Base-by-base conservation (phyloP, 2,113 vertebrate genomes). In the Erpornis zantholeuca region DNA sequence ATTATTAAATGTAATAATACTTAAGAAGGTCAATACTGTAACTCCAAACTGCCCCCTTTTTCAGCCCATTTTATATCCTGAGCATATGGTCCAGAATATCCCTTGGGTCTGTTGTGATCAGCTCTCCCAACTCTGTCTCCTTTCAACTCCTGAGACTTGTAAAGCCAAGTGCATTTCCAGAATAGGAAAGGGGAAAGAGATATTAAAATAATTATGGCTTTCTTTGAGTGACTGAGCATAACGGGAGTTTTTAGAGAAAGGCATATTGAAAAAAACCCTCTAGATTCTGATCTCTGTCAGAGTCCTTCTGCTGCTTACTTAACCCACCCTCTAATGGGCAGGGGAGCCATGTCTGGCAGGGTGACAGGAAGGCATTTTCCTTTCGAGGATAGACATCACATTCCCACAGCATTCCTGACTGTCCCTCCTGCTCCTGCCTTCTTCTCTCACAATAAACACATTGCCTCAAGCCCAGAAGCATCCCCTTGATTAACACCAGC, bases 151-250 rank as follows among this genome's bases (percentile, higher is more conserved):
- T 66, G 47, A 71, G 42, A 38, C 60, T 40, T 75, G 15, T 8
- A 38, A 92, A 57, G n/a, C 23, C 42, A 73, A 73, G 29, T 52
- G 66, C n/a, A 33, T 71, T 66, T 75, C 28, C 15, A 7, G 35
- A 73, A 36, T 15, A 42, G 36, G 27, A 70, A 45, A 21, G 6
- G 44, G 60, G 18, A 75, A 72, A 81, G 61, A 77, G 53, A 87
- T 49, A 96, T 68, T 91, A 91, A 96, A 96, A 96, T 95, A 96
- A 97, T 97, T 90, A 89, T 44, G 47, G 25, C 80, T 95, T 94
- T 91, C 95, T 94, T 96, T 96, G 92, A 96, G 85, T 91, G 81
- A 40, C 35, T 93, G 84, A 70, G 45, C 79, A 96, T 86, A 95
- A 91, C 82, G 87, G 52, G 28, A 93, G 77, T 96, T 94, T 96